phyloP scores from a whole-genome alignment of 2,797 vertebrate genomes.

The Pipistrellus kuhlii region DNA sequence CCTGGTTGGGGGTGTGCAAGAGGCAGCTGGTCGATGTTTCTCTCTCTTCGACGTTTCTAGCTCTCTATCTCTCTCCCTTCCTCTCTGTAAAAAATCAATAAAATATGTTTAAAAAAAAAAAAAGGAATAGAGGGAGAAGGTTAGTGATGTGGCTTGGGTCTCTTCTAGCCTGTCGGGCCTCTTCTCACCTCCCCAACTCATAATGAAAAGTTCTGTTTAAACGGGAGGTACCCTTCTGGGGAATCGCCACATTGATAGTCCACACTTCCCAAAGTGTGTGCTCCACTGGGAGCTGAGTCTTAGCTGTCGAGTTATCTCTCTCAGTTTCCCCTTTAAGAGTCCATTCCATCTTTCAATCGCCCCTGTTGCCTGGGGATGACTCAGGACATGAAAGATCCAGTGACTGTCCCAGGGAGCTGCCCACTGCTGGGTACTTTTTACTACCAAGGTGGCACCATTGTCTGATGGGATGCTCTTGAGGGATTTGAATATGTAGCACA shows the following conservation, averaged over 20 bases:
- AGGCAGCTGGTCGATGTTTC: too few relatives aligned
- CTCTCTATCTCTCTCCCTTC: too few relatives aligned
- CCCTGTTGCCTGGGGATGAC: background rate
- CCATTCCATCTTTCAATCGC: background rate
- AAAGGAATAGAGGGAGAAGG: background rate
- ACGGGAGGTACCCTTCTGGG: background rate
- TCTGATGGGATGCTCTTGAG: background rate
- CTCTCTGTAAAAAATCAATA: too few relatives aligned
- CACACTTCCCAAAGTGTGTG: background rate
- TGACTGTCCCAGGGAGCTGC: background rate
- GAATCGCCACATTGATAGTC: background rate
- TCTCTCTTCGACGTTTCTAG: too few relatives aligned
- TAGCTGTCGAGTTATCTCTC: background rate
- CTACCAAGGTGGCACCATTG: background rate
- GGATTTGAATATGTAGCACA: background rate
- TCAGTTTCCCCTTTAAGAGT: background rate
- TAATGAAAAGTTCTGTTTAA: slow-evolving; percentile 8
- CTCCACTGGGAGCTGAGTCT: background rate
- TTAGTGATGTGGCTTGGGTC: background rate
- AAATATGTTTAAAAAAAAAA: too few relatives aligned
- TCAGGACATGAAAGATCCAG: background rate
- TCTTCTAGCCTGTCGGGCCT: background rate
- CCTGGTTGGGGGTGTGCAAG: too few relatives aligned
- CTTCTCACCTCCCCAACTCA: background rate
- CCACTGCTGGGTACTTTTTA: background rate